Evolutionary conservation across 2,888 invertebrate genomes (phyloP).

Genomic region (Chaetogeoica ovagalla): DNA sequence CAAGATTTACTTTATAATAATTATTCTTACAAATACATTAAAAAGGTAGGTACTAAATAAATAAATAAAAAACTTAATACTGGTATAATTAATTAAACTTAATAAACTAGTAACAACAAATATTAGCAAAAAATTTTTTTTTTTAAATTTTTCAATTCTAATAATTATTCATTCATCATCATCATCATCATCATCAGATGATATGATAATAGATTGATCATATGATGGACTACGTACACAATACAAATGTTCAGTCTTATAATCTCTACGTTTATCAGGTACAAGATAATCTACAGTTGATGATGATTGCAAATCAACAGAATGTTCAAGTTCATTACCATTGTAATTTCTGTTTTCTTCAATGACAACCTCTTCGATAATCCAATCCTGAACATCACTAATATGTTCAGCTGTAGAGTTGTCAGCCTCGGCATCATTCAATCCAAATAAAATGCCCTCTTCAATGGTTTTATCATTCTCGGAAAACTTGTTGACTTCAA

Average conservation of each 20-base stretch:
- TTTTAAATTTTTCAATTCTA: neutral
- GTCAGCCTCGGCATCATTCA: neutral
- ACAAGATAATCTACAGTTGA: neutral
- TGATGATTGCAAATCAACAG: neutral
- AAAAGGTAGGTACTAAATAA: neutral
- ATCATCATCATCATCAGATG: constrained; percentile 25
- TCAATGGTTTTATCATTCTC: neutral
- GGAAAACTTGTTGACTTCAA: constrained; percentile 3
- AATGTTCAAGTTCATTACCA: neutral
- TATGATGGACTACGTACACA: constrained; percentile 15
- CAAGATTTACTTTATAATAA: neutral
- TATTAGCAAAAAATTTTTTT: neutral
- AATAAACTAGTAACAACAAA: constrained; percentile 33
- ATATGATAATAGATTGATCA: constrained; percentile 16
- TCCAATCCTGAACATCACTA: constrained; percentile 13
- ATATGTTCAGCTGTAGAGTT: neutral
- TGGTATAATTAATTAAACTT: constrained; percentile 20
- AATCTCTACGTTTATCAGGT: neutral
- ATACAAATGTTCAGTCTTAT: constrained; percentile 47
- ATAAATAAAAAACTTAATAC: constrained; percentile 28
- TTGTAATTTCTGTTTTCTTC: neutral
- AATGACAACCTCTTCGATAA: constrained; percentile 12
- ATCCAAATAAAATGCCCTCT: constrained; percentile 22
- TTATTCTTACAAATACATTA: neutral
- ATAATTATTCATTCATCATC: neutral